A percentile compares a stretch with the other conserved stretches of the same genome.
Evolutionary conservation across 2,888 invertebrate species (phyloP).

Genomic region (Drosophila ustulata): DNA sequence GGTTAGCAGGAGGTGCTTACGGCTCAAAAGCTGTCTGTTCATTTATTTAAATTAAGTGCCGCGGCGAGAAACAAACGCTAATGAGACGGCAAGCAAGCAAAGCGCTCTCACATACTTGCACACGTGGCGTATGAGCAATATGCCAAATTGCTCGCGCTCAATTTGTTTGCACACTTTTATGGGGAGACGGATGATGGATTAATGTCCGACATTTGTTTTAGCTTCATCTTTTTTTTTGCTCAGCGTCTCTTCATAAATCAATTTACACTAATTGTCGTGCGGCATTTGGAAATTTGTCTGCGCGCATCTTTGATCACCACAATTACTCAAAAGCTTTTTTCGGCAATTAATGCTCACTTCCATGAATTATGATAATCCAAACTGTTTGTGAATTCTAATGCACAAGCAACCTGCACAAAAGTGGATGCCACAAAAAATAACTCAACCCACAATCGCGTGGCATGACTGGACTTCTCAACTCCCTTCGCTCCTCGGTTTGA

Average conservation of each 20-base stretch:
- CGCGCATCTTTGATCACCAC: not conserved
- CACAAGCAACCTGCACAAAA: constrained; percentile 3
- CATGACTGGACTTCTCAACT: constrained; percentile 10
- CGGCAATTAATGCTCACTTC: not conserved
- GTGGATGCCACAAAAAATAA: constrained; percentile 27
- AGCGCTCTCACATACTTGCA: constrained; percentile 6
- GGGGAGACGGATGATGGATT: constrained; percentile 55
- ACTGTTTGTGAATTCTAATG: not conserved
- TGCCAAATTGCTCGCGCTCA: constrained; percentile 60
- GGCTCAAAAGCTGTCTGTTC: constrained; percentile 17
- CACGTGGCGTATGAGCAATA: constrained; percentile 52
- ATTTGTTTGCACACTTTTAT: constrained; percentile 44
- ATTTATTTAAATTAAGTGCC: constrained; percentile 57
- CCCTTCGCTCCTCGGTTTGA: constrained; percentile 20
- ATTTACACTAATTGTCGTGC: constrained; percentile 29
- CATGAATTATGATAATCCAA: not conserved
- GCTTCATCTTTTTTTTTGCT: constrained; percentile 20
- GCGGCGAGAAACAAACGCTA: constrained; percentile 19
- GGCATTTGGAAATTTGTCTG: not conserved
- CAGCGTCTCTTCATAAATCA: constrained; percentile 49
- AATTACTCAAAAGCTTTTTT: not conserved
- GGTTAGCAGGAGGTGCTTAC: constrained; percentile 2
- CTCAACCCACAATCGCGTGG: constrained; percentile 11
- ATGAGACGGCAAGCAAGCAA: constrained; percentile 31
- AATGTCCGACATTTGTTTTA: constrained; percentile 55